These are phyloP conservation scores for Coremacera marginata DNA, from an alignment of 2,888 invertebrate genomes.

Conservation along the genomic window DNA sequence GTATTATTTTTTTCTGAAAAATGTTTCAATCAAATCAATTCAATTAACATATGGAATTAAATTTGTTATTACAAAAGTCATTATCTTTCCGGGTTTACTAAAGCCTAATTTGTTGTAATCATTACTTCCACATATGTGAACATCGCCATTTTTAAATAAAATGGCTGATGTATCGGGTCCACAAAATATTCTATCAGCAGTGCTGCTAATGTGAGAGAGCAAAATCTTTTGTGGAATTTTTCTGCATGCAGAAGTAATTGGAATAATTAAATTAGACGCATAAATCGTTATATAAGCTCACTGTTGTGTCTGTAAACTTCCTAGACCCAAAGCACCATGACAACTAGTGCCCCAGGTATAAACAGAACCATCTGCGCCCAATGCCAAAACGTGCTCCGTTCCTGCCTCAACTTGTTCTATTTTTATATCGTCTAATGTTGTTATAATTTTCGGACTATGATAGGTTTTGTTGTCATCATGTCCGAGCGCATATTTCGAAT, in stretches of 20 bases:
- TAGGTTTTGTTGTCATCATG: constrained; percentile 73
- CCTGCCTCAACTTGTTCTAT: constrained; percentile 75
- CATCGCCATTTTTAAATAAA: constrained; percentile 73
- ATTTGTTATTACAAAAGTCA: constrained; percentile 58
- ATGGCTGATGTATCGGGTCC: constrained; percentile 75
- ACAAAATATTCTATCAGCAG: constrained; percentile 72
- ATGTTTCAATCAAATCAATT: not conserved
- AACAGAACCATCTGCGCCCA: constrained; percentile 74
- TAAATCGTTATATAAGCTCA: constrained; percentile 46
- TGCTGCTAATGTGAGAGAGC: constrained; percentile 68
- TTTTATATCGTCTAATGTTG: constrained; percentile 72
- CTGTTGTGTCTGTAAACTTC: constrained; percentile 62
- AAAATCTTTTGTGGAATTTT: constrained; percentile 62
- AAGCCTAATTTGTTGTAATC: constrained; percentile 77
- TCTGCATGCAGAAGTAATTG: constrained; percentile 45
- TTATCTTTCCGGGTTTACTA: constrained; percentile 61
- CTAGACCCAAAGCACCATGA: constrained; percentile 73
- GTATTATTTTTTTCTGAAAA: constrained; percentile 68
- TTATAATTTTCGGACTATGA: constrained; percentile 73
- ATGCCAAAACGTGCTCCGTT: constrained; percentile 74
- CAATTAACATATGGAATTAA: not conserved
- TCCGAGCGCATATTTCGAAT: constrained; percentile 75
- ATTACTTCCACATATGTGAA: constrained; percentile 77
- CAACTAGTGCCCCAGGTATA: constrained; percentile 77
- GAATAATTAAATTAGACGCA: not conserved